Conservation (phyloP, 1,140 invertebrate genomes). For the Capitella teleta region DNA sequence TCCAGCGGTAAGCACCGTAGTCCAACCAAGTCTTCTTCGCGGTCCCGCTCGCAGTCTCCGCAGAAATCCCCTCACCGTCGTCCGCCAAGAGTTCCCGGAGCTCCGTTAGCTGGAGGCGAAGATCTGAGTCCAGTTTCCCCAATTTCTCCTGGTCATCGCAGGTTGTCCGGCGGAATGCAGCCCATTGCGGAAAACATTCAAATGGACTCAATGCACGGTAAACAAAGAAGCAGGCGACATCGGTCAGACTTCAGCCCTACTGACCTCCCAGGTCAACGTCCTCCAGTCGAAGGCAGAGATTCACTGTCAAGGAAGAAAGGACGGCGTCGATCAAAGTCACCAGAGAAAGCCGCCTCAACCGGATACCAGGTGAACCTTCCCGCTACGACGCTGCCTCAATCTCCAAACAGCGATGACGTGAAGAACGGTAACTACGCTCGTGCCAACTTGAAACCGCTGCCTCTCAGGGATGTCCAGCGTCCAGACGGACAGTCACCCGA, state of each 20-base stretch:
- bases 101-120: not conserved
- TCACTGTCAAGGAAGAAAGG: constrained; percentile 7
- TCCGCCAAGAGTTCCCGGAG: not conserved
- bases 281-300: constrained; percentile 12
- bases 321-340: not conserved
- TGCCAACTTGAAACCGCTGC: not conserved
- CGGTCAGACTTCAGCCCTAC: too few species aligned
- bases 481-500: constrained; percentile 6
- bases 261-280: too few species aligned
- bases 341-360: not conserved
- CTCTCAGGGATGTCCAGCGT: not conserved
- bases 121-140: not conserved
- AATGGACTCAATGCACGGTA: not conserved
- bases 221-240: not conserved
- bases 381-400: not conserved
- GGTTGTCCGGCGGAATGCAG: not conserved
- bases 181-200: constrained; percentile 1
- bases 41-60: not conserved
- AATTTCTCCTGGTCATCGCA: constrained; percentile 2
- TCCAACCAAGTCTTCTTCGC: not conserved
- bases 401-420: not conserved
- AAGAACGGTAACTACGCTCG: not conserved
- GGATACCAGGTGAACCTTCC: not conserved
- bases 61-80: not conserved
- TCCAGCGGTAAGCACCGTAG: not conserved